Evolutionary conservation across 2,113 vertebrate genomes (phyloP), one percentile per base, ranked within the genome.

Genomic region (Octodon degus): DNA sequence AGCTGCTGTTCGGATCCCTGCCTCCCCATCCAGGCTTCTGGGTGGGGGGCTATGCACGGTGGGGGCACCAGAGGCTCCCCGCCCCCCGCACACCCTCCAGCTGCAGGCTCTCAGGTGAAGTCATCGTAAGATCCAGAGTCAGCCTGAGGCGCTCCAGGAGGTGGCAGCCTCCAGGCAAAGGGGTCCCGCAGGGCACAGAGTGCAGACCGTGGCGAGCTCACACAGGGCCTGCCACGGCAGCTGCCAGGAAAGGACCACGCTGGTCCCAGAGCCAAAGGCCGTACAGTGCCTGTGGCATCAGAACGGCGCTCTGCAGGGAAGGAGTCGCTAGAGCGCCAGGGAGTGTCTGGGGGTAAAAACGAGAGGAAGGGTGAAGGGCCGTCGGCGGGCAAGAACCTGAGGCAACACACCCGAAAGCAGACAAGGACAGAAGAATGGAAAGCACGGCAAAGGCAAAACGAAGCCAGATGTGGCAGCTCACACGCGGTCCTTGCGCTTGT

Each of bases 261-360:
- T 13, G 55, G 17, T 43, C 55, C 55, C 55, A 58, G 55, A 58
- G 55, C 13, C 14, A 17, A 58, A 32, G n/a, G 27, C 11, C 3
- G 34, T 4, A 7, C 6, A 1, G 17, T 0, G 1, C 27, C 67
- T 14, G 70, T 5, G 43, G 34, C 12, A 20, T 0, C 30, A 24
- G 50, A 22, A 37, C 27, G 53, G 58, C 10, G 19, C 5, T 4
- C 37, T 65, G 19, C 63, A 65, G 50, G 10, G 60, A 62, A 53
- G 27, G 77, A 32, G 9, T 14, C 1, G 1, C 5, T 34, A 32
- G 85, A 50, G 58, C 2, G 58, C 17, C 68, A 4, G 34, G 0
- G 34, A n/a, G n/a, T 12, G 37, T 67, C 2, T 43, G 43, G 50
- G 34, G n/a, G 27, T 43, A 34, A 76, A 80, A 37, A 47, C 8